Base-by-base conservation (phyloP, 2,797 vertebrate species). In the Hydrophis major region DNA sequence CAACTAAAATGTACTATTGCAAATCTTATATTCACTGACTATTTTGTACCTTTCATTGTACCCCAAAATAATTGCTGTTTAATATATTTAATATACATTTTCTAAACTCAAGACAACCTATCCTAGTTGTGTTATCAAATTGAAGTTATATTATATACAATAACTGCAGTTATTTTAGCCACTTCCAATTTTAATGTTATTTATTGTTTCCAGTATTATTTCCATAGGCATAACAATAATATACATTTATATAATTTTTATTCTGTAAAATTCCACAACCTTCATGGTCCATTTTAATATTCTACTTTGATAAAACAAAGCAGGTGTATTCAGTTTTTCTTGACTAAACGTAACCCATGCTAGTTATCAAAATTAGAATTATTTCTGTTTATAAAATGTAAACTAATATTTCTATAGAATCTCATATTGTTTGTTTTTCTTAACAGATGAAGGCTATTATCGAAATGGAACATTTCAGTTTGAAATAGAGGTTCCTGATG, bases 391-490 rank as follows among this genome's bases (percentile, higher is more conserved):
- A 37, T 32, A 78, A 42, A 56, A 74, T 74, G 18, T 12, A 37
- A 56, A 22, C 1, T 89, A 56, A 37, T 12, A 74, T 90, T n/a
- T 89, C 50, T 66, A 11, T 91, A 60, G 55, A 42, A 53, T 37
- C 20, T 83, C 37, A 47, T 83, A 47, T 47, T 12, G 37, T 88
- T 8, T 88, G 3, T 96, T 97, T 90, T 11, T 18, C 89, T 92
- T 94, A n/a, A 95, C 98, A 99, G 99, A 99, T 98, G 99, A 99
- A 97, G 99, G 99, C 94, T 99, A 99, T 98, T 99, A 99, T 98
- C 99, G 99, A 98, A 98, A 98, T 95, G 99, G 99, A 95, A 98
- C 98, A 95, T 99, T 99, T 97, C 98, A 98, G 96, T 99, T 99
- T 97, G 98, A 98, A 97, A 98, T 98, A 92, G 98, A 99, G 92